phyloP scores from a whole-genome alignment of 2,797 vertebrate species.

The Sebastes hopkinsi region DNA sequence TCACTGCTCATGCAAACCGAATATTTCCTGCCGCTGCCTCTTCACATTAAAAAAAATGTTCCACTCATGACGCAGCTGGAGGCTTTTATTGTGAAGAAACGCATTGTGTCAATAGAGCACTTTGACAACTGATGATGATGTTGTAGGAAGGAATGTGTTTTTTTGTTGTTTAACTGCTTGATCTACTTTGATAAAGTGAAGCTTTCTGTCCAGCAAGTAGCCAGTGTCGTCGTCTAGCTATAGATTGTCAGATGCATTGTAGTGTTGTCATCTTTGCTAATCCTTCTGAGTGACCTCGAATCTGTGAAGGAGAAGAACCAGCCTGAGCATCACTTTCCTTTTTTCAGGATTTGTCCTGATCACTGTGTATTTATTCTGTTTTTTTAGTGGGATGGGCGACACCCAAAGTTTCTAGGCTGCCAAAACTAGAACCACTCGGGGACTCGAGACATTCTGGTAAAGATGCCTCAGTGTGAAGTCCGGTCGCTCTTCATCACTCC shows the following conservation, averaged over 20 bases:
- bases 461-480: conserved; percentile 46
- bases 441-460: conserved; percentile 94
- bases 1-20: background rate
- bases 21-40: background rate
- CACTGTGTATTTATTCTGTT: conserved; percentile 18
- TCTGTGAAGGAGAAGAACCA: background rate
- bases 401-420: conserved; percentile 93
- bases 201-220: background rate
- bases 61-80: no score
- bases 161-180: background rate
- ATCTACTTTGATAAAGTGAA: background rate
- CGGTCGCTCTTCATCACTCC: conserved; percentile 2
- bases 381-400: conserved; percentile 96
- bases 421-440: conserved; percentile 94
- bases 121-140: background rate
- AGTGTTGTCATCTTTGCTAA: background rate
- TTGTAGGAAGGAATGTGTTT: background rate
- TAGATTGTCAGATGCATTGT: background rate
- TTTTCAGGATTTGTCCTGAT: conserved; percentile 7
- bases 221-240: background rate
- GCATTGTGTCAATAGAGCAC: background rate
- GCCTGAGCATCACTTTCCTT: background rate
- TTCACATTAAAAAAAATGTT: background rate
- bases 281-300: background rate
- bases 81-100: background rate